Base-by-base conservation (phyloP, 2,113 vertebrate genomes). In the Xyrauchen texanus region DNA sequence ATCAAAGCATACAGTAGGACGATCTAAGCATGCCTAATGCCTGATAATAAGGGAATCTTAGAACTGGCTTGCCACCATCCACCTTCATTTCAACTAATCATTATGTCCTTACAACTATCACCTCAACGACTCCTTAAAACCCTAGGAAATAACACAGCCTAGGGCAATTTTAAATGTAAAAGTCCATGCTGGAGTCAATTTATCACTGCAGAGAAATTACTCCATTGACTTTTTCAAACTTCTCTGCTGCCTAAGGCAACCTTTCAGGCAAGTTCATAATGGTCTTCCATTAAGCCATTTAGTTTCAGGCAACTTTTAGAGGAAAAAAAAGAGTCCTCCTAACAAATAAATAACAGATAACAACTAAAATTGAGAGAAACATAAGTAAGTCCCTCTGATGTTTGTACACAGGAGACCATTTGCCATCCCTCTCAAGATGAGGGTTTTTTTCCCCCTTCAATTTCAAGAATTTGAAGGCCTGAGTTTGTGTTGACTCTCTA, bases 401-500 rank as follows among this genome's bases (percentile, higher is more conserved):
- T 71, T 21, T 8, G 65, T 8, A 42, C 15, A 47, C 45, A 13
- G 13, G 49, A 79, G 77, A 60, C 44, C 44, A 7, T 55, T 66
- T 42, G n/a, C 42, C 6, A 4, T 49, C 8, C 61, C 47, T 60
- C 47, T 68, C 34, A n/a, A n/a, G 16, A 49, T 42, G 6, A n/a
- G 7, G 45, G 52, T 65, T 72, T 87, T 87, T 85, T 34, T 34
- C 21, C 21, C 21, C 21, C 87, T 89, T 89, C 85, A 83, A 86
- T 86, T 88, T 88, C 81, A 79, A 88, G 89, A 88, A 86, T 90
- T 89, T 89, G 90, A 88, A 46, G 73, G 83, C 90, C 85, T 87
- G 89, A 92, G 86, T 86, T 85, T 71, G 34, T 72, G 85, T 68
- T 76, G 76, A 79, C 89, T 87, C 88, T 88, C 81, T 86, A 85